These are phyloP conservation scores for Sebastes flavidus DNA, from an alignment of 2,797 vertebrate species.

Conservation along the genomic window DNA sequence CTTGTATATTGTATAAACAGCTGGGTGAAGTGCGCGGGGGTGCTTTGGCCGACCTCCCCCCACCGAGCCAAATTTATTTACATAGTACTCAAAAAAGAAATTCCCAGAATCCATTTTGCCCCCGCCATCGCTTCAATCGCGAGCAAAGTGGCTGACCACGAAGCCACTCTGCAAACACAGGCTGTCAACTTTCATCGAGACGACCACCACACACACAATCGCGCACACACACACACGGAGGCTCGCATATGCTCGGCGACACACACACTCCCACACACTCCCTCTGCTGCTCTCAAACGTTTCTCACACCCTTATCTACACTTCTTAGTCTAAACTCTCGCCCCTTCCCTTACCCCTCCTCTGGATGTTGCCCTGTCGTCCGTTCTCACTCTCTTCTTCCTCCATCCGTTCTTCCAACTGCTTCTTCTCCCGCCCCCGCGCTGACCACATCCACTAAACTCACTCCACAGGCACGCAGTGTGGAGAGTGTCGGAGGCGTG, in stretches of 20 bases:
- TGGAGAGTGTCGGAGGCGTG: constrained; percentile 83
- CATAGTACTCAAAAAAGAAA: constrained; percentile 45
- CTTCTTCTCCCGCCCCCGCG: constrained; percentile 71
- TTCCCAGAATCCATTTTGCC: constrained; percentile 49
- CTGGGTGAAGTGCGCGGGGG: constrained; percentile 53
- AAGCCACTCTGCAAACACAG: constrained; percentile 76
- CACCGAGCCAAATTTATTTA: constrained; percentile 58
- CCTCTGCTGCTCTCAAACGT: constrained; percentile 49
- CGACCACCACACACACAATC: constrained; percentile 62
- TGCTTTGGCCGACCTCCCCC: constrained; percentile 48
- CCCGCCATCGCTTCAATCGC: constrained; percentile 61
- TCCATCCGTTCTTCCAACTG: constrained; percentile 52
- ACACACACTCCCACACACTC: constrained; percentile 53
- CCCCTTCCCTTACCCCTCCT: constrained; percentile 52
- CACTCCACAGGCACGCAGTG: constrained; percentile 81
- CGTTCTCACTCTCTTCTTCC: constrained; percentile 55
- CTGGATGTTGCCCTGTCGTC: constrained; percentile 51
- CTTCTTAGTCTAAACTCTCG: constrained; percentile 46
- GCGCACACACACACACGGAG: constrained; percentile 1
- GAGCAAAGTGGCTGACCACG: constrained; percentile 71
- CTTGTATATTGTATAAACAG: constrained; percentile 69
- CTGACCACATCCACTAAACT: constrained; percentile 85
- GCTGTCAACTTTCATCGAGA: constrained; percentile 69
- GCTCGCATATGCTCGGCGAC: constrained; percentile 16
- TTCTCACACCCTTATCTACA: constrained; percentile 62